These are phyloP conservation scores for Paelopatides confundens DNA, from an alignment of 53 echinoderm and acorn worm genomes.

Conservation along the genomic window DNA sequence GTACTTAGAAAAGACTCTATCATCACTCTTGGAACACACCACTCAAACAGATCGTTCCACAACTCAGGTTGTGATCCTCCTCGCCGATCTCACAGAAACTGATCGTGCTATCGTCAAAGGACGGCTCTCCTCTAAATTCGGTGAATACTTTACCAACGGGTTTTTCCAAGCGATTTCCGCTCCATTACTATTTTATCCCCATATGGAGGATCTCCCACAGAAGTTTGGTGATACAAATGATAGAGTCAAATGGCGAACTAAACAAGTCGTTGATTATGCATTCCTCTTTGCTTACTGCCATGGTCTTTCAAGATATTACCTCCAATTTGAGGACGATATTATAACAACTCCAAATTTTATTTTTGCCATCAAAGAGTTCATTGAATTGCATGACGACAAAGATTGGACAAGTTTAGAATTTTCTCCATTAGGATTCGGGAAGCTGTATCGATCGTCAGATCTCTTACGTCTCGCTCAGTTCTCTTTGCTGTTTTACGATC, in stretches of 20 bases:
- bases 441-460: slow-evolving; percentile 74
- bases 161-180: slow-evolving; percentile 86
- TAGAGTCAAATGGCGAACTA: slow-evolving; percentile 85
- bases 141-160: slow-evolving; percentile 72
- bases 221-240: slow-evolving; percentile 82
- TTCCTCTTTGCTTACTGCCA: slow-evolving; percentile 86
- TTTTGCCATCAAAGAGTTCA: slow-evolving; percentile 73
- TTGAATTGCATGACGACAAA: slow-evolving; percentile 58
- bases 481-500: slow-evolving; percentile 84
- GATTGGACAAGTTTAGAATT: slow-evolving; percentile 86
- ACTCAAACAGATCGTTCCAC: slow-evolving; percentile 55
- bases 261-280: slow-evolving; percentile 89
- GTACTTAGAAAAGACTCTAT: slow-evolving; percentile 75
- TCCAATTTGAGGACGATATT: slow-evolving; percentile 96
- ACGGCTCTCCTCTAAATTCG: slow-evolving; percentile 60
- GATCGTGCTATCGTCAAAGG: slow-evolving; percentile 56
- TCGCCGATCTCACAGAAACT: slow-evolving; percentile 76
- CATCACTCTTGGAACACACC: slow-evolving; percentile 77
- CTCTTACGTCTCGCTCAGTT: slow-evolving; percentile 83
- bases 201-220: slow-evolving; percentile 73
- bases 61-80: slow-evolving; percentile 73
- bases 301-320: slow-evolving; percentile 79
- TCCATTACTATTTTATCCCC: slow-evolving; percentile 75
- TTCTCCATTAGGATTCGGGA: slow-evolving; percentile 91
- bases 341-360: slow-evolving; percentile 76